Conservation (phyloP, 2,113 vertebrate genomes). For the Halcyon malimbica region DNA sequence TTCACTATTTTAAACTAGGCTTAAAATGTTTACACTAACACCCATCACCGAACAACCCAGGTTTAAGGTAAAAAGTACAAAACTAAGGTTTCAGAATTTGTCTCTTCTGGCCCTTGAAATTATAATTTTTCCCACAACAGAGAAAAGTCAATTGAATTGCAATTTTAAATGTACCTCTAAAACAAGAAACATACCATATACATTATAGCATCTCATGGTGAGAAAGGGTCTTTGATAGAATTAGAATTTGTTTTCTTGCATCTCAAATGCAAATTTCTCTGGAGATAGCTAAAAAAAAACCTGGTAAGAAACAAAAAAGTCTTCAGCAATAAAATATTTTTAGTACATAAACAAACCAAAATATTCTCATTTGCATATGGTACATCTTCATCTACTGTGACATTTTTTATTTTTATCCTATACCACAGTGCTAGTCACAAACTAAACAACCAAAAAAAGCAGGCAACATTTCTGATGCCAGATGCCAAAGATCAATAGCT, state of each 20-base stretch:
- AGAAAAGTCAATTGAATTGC: background rate
- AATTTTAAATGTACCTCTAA: slow-evolving; percentile 15
- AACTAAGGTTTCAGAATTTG: background rate
- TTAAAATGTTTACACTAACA: background rate
- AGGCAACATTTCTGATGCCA: slow-evolving; percentile 63
- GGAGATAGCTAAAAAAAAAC: slow-evolving; percentile 14
- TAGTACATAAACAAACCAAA: slow-evolving; percentile 49
- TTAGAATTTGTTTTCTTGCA: slow-evolving; percentile 12
- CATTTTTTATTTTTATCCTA: slow-evolving; percentile 62
- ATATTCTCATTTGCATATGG: slow-evolving; percentile 44
- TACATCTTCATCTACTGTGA: slow-evolving; percentile 34
- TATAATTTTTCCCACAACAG: background rate
- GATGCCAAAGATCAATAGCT: slow-evolving; percentile 81
- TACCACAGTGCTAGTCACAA: slow-evolving; percentile 42
- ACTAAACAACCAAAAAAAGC: slow-evolving; percentile 45
- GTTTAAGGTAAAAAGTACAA: background rate
- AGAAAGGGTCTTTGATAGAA: slow-evolving; percentile 42
- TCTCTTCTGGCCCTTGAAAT: background rate
- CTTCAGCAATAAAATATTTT: slow-evolving; percentile 48
- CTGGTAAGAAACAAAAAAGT: slow-evolving; percentile 14
- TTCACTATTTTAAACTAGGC: background rate
- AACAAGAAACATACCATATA: slow-evolving; percentile 8
- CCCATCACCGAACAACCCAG: background rate
- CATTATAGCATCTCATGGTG: background rate
- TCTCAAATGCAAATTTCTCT: slow-evolving; percentile 48